A percentile compares a stretch with the other conserved stretches of the same genome.
Conservation (phyloP, 2,797 vertebrate genomes). For the Spinibarbus caldwelli region DNA sequence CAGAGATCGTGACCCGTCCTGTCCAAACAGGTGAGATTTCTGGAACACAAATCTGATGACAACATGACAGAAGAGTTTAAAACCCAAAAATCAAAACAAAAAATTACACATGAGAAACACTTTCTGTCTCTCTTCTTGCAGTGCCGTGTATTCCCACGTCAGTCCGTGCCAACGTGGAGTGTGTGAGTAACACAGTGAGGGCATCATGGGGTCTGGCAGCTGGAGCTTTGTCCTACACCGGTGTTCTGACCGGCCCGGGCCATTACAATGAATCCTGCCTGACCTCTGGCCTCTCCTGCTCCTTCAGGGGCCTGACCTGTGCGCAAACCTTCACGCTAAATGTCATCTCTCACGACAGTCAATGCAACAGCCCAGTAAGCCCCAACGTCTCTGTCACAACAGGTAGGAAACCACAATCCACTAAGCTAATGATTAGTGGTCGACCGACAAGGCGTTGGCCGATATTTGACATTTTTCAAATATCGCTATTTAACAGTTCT, state of each 20-base stretch:
- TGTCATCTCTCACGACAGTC: constrained; percentile 62
- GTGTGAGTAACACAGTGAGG: constrained; percentile 69
- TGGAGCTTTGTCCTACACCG: constrained; percentile 66
- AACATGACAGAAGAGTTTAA: not conserved
- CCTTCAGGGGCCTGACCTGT: constrained; percentile 69
- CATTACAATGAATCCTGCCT: constrained; percentile 56
- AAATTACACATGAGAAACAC: not conserved
- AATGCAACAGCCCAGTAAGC: constrained; percentile 71
- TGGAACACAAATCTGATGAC: not conserved
- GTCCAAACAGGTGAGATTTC: constrained; percentile 70
- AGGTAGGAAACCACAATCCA: constrained; percentile 60
- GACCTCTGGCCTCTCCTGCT: constrained; percentile 53
- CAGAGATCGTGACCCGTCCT: constrained; percentile 52
- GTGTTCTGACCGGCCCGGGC: constrained; percentile 60
- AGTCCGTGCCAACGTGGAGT: constrained; percentile 62
- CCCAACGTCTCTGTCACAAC: constrained; percentile 57
- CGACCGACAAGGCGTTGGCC: not conserved
- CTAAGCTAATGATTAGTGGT: not conserved
- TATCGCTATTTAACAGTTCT: not conserved
- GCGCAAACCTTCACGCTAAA: constrained; percentile 70
- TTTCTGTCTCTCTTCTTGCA: constrained; percentile 50
- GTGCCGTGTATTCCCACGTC: constrained; percentile 72
- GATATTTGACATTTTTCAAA: not conserved
- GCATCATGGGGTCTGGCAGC: constrained; percentile 68
- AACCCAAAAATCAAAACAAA: not conserved